Conservation (phyloP, 2,797 vertebrate species). For the Anguilla anguilla region DNA sequence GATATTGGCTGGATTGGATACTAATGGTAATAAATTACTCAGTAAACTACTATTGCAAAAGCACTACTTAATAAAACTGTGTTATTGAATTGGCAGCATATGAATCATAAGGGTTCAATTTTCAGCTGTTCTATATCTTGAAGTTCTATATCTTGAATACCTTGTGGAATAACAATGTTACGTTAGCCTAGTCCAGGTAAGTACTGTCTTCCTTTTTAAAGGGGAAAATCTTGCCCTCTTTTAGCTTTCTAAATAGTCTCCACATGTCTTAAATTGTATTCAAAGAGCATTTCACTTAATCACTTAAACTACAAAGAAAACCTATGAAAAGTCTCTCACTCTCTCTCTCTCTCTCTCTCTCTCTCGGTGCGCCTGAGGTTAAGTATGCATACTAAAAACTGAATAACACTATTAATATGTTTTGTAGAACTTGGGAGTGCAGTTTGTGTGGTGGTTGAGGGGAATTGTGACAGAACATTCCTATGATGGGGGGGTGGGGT, state of each 20-base stretch:
- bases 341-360: not conserved
- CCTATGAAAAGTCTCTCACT: not conserved
- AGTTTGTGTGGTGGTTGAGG: too few species aligned
- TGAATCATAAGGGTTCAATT: not conserved
- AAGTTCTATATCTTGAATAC: not conserved
- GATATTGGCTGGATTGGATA: not conserved
- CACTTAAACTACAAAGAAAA: not conserved
- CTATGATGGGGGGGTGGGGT: too few species aligned
- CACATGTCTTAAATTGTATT: not conserved
- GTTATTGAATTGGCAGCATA: too few species aligned
- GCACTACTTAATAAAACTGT: too few species aligned
- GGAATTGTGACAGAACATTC: too few species aligned
- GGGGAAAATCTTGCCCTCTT: not conserved
- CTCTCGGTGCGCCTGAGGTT: not conserved
- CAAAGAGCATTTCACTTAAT: not conserved
- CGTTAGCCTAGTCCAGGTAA: not conserved
- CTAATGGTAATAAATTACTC: not conserved
- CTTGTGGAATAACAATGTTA: not conserved
- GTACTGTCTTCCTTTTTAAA: not conserved
- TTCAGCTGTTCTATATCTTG: not conserved
- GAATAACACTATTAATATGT: too few species aligned
- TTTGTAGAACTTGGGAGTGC: too few species aligned
- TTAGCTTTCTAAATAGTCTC: not conserved
- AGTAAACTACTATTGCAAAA: not conserved
- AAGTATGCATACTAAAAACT: too few species aligned